Evolutionary conservation across 2,888 invertebrate species (phyloP), one percentile per base, ranked within the genome.

Genomic region (Oscheius sp.): DNA sequence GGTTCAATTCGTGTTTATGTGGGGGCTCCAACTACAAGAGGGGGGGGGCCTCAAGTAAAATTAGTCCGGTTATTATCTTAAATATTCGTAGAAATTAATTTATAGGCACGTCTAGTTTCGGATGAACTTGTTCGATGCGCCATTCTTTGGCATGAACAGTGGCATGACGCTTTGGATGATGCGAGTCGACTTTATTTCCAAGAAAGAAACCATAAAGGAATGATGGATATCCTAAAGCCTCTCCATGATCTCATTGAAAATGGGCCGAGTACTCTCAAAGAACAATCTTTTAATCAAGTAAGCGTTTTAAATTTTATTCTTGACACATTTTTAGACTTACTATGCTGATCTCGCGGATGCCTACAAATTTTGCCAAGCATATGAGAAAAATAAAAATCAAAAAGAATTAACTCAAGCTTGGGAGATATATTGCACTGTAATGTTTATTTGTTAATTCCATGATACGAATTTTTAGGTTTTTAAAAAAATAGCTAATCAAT

Each of bases 61-160:
- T n/a, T n/a, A n/a, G 13, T 23, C 3, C 25, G n/a, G 7, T 21
- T 56, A 23, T 56, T 2, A n/a, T n/a, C n/a, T n/a, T n/a, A n/a
- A n/a, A n/a, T n/a, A n/a, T n/a, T 18, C n/a, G 21, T 29, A 27
- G 9, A 49, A 46, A 21, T 23, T 2, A 35, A 25, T 1, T 56
- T 76, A 45, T 52, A 77, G 75, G 75, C 76, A 1, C 66, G 61
- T 53, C 63, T 87, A 25, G 90, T 91, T 29, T 92, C 96, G 56
- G 97, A 98, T 86, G 99, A 99, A 89, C 91, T 99, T 63, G 98
- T 99, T 74, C 91, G 87, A 69, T 87, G 87, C 61, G 98, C 99
- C 1, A 99, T 99, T 81, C 90, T 99, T 21, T 99, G 99, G 99
- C 98, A 99, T 88, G 99, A 99, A 89, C 93, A 96, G 87, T 99